Percentiles rank a stretch among this genome's conserved stretches.
Evolutionary conservation across 2,888 invertebrate genomes (phyloP).

Genomic region (Salpingus planirostris): DNA sequence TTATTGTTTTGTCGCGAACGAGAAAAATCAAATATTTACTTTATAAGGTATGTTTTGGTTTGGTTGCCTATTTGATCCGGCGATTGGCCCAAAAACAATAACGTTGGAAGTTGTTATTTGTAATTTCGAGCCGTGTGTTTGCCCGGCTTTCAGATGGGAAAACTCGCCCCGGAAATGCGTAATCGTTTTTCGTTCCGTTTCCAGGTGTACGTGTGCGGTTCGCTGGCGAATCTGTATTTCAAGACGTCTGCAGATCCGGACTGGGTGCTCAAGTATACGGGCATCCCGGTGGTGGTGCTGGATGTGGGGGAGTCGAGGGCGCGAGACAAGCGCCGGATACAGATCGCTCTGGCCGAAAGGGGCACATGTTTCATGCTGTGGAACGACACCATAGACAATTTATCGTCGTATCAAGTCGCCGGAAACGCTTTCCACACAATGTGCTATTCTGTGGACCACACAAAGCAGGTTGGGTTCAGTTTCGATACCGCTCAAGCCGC

Average conservation of each 20-base stretch:
- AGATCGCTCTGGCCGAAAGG: slow-evolving; percentile 60
- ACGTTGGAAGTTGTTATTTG: no score
- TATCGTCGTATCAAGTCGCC: slow-evolving; percentile 62
- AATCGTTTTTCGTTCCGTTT: no score
- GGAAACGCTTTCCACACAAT: slow-evolving; percentile 74
- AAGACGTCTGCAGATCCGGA: slow-evolving; percentile 48
- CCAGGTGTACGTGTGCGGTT: slow-evolving; percentile 64
- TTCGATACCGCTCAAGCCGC: slow-evolving; percentile 69
- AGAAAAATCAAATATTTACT: no score
- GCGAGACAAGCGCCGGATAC: slow-evolving; percentile 57
- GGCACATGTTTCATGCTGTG: slow-evolving; percentile 76
- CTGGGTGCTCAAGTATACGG: slow-evolving; percentile 69
- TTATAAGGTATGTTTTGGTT: no score
- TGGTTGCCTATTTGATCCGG: no score
- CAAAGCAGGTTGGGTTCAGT: slow-evolving; percentile 67
- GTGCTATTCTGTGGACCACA: slow-evolving; percentile 69
- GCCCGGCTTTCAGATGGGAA: no score
- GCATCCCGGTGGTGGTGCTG: slow-evolving; percentile 68
- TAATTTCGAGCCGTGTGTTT: no score
- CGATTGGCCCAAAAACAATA: no score
- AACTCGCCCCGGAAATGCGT: no score
- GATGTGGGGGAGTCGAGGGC: slow-evolving; percentile 68
- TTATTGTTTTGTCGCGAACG: no score
- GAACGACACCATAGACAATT: slow-evolving; percentile 72
- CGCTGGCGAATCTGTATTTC: slow-evolving; percentile 64